phyloP scores from a whole-genome alignment of 2,888 invertebrate species.

The Neoascia interrupta region DNA sequence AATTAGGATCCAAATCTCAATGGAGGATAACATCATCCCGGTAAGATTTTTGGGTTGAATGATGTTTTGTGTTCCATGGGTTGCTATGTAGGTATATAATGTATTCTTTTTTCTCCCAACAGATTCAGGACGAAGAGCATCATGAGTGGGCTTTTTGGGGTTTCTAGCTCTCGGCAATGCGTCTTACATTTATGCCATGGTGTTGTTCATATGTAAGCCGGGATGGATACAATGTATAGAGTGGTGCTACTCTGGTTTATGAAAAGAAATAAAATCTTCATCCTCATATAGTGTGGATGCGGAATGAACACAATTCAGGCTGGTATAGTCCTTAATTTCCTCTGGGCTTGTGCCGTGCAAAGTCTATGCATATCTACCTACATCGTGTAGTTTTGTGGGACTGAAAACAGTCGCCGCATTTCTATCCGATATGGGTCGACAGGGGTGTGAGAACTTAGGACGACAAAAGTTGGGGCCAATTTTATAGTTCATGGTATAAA shows the following conservation, averaged over 20 bases:
- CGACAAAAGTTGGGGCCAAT: slow-evolving; percentile 55
- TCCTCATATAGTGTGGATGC: slow-evolving; percentile 1
- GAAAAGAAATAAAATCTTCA: slow-evolving; percentile 60
- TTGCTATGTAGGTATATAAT: slow-evolving; percentile 18
- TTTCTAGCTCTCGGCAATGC: slow-evolving; percentile 56
- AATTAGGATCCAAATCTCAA: slow-evolving; percentile 77
- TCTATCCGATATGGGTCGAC: not conserved
- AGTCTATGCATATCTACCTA: not conserved
- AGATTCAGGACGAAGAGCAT: slow-evolving; percentile 10
- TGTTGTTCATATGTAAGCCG: slow-evolving; percentile 2
- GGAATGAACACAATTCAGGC: slow-evolving; percentile 30
- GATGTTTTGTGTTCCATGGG: slow-evolving; percentile 49
- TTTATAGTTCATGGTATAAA: slow-evolving; percentile 55
- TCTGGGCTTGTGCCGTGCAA: slow-evolving; percentile 35
- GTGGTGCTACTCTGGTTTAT: slow-evolving; percentile 52
- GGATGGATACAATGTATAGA: slow-evolving; percentile 40
- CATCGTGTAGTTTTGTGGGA: slow-evolving; percentile 32
- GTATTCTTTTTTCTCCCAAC: slow-evolving; percentile 1
- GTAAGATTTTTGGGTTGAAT: slow-evolving; percentile 56
- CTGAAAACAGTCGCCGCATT: slow-evolving; percentile 31
- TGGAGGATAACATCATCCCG: slow-evolving; percentile 54
- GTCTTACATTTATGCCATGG: slow-evolving; percentile 36
- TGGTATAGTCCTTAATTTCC: slow-evolving; percentile 63
- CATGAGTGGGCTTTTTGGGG: slow-evolving; percentile 48
- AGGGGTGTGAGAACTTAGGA: slow-evolving; percentile 32